These are phyloP conservation scores for Morone saxatilis DNA, from an alignment of 2,113 vertebrate genomes.

Conservation along the genomic window DNA sequence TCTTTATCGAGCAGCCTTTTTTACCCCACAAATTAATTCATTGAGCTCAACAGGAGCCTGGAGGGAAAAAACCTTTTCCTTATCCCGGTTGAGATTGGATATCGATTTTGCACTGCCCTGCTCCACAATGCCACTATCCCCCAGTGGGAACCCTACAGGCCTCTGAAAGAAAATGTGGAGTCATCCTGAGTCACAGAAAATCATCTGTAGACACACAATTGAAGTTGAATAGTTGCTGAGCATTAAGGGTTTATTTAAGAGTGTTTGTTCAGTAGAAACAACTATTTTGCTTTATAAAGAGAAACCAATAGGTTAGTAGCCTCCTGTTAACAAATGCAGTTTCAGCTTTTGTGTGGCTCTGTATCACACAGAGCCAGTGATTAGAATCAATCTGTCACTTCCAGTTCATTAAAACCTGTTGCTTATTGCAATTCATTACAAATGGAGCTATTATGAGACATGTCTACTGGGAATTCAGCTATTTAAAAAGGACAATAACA, in stretches of 20 bases:
- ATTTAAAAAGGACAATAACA: background rate
- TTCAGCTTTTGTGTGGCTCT: no score
- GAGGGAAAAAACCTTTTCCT: constrained; percentile 65
- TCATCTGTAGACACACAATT: constrained; percentile 42
- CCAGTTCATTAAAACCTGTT: background rate
- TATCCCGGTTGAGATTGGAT: constrained; percentile 80
- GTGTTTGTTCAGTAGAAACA: constrained; percentile 18
- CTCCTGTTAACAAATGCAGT: constrained; percentile 1
- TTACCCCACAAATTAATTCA: constrained; percentile 67
- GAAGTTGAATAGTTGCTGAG: constrained; percentile 33
- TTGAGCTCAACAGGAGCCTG: constrained; percentile 59
- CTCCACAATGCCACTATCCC: constrained; percentile 61
- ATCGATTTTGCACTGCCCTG: constrained; percentile 75
- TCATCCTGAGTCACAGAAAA: constrained; percentile 61
- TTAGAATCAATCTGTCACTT: background rate
- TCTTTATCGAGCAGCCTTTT: constrained; percentile 40
- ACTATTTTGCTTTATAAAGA: background rate
- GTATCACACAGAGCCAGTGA: no score
- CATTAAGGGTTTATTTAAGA: constrained; percentile 42
- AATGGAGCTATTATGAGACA: background rate
- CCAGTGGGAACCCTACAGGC: constrained; percentile 54
- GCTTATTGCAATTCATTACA: background rate
- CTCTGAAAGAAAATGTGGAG: constrained; percentile 61
- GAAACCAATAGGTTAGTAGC: background rate
- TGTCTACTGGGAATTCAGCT: background rate